These are phyloP conservation scores for Cordilura impudica DNA, from an alignment of 2,888 invertebrate genomes.

Conservation along the genomic window DNA sequence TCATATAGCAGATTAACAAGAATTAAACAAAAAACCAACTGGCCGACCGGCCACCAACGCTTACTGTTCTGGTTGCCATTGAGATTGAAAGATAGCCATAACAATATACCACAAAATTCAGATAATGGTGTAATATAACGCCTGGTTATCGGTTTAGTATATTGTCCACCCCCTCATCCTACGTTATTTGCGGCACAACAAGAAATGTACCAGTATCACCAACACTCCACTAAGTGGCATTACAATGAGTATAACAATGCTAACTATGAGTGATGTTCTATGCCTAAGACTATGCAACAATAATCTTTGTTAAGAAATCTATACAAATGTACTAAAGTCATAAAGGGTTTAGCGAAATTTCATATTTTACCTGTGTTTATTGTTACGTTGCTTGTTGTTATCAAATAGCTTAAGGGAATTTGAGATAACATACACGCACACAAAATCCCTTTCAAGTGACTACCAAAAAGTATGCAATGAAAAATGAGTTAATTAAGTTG, in stretches of 20 bases:
- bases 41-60: neutral
- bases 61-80: neutral
- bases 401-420: slow-evolving; percentile 49
- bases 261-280: slow-evolving; percentile 40
- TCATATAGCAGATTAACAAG: slow-evolving; percentile 25
- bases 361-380: slow-evolving; percentile 29
- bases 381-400: slow-evolving; percentile 10
- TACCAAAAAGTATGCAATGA: slow-evolving; percentile 69
- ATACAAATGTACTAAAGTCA: slow-evolving; percentile 7
- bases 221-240: too few relatives aligned
- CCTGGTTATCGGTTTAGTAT: neutral
- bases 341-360: slow-evolving; percentile 13
- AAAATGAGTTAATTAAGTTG: slow-evolving; percentile 76
- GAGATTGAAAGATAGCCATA: slow-evolving; percentile 14
- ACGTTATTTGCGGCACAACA: neutral
- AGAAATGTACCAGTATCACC: neutral
- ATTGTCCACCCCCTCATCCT: neutral
- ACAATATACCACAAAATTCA: slow-evolving; percentile 16
- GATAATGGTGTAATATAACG: slow-evolving; percentile 10
- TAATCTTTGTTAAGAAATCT: slow-evolving; percentile 37
- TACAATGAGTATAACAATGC: too few relatives aligned
- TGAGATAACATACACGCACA: slow-evolving; percentile 65
- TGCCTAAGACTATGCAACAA: slow-evolving; percentile 37
- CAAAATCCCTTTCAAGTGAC: neutral
- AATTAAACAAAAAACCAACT: neutral